Percentiles rank a stretch among this genome's conserved stretches.
These are phyloP conservation scores for Diglossa cyanea DNA, from an alignment of 2,797 vertebrate genomes.

Conservation along the genomic window DNA sequence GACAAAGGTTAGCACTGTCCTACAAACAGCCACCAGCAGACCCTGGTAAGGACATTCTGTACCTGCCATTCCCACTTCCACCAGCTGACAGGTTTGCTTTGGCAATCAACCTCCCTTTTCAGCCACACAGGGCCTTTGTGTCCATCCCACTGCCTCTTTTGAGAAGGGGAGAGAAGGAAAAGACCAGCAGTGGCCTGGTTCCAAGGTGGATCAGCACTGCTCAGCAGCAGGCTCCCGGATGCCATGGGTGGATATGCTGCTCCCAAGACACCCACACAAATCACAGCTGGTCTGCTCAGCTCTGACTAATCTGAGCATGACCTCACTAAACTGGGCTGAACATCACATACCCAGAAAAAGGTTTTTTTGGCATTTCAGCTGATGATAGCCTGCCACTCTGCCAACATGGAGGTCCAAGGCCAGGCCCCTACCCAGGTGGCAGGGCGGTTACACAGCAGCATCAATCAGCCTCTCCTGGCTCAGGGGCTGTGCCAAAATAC, in stretches of 20 bases:
- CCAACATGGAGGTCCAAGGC: fast-evolving
- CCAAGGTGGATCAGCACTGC: fast-evolving
- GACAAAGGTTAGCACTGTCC: neutral
- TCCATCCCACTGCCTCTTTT: neutral
- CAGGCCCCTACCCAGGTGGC: neutral
- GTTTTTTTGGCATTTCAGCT: neutral
- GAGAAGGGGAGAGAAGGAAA: neutral
- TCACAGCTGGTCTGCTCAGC: neutral
- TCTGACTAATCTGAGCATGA: neutral
- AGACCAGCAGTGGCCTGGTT: neutral
- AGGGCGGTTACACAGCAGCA: fast-evolving
- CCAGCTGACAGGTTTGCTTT: neutral
- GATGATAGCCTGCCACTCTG: neutral
- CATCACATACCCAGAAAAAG: neutral
- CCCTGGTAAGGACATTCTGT: neutral
- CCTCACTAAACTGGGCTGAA: neutral
- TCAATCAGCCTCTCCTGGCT: neutral
- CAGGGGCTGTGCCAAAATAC: neutral
- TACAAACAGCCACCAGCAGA: neutral
- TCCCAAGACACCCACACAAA: neutral
- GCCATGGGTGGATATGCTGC: fast-evolving
- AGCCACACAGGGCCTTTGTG: neutral
- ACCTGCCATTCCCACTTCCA: neutral
- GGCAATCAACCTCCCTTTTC: neutral
- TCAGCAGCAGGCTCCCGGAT: fast-evolving